A percentile compares a stretch with the other conserved stretches of the same genome.
Evolutionary conservation across 2,113 vertebrate species (phyloP).

Genomic region (Irena cyanogastra): DNA sequence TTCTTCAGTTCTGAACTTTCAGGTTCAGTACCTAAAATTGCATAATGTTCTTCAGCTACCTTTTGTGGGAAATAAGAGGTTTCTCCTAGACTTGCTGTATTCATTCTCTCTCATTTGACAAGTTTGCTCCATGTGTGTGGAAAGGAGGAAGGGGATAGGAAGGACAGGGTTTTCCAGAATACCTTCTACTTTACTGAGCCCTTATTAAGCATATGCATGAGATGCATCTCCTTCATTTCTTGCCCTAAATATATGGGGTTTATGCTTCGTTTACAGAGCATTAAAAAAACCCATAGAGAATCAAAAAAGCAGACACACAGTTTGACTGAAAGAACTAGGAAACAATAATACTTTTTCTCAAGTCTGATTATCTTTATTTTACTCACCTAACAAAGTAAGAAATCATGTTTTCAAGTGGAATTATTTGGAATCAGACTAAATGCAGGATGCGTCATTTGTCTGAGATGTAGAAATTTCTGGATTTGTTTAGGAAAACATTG

Average conservation of each 20-base stretch:
- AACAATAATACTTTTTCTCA: neutral
- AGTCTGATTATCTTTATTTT: conserved; percentile 27
- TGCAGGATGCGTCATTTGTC: conserved; percentile 23
- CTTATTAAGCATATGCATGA: neutral
- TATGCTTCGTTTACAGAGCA: neutral
- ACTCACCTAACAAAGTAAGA: conserved; percentile 33
- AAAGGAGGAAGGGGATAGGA: neutral
- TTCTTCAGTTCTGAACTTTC: neutral
- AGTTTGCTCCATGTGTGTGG: neutral
- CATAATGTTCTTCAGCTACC: neutral
- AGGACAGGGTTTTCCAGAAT: neutral
- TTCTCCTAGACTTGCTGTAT: neutral
- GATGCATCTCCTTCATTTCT: neutral
- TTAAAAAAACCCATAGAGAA: neutral
- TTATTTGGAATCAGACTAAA: conserved; percentile 40
- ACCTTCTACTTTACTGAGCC: neutral
- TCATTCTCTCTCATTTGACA: neutral
- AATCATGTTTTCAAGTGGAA: conserved; percentile 37
- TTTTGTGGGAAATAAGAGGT: neutral
- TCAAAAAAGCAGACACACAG: neutral
- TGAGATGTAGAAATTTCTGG: conserved; percentile 53
- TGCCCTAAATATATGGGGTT: neutral
- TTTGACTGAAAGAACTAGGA: conserved; percentile 24
- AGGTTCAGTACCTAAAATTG: neutral
- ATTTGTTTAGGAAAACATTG: conserved; percentile 42